These are phyloP conservation scores for Cheilosia vernalis DNA, from an alignment of 2,888 invertebrate species.

Conservation along the genomic window DNA sequence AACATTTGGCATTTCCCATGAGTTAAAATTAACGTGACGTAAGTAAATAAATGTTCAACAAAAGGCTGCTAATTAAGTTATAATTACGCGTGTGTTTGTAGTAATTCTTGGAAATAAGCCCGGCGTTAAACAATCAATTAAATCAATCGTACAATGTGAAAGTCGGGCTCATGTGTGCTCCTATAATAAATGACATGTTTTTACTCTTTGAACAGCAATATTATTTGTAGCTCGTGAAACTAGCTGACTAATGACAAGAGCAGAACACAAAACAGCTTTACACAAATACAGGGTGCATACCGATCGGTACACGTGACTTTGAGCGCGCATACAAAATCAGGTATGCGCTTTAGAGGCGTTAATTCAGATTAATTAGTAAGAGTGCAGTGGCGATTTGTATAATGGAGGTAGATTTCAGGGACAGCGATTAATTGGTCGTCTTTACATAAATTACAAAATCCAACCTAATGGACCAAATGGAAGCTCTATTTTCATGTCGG, in stretches of 20 bases:
- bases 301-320: background rate
- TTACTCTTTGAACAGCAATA: background rate
- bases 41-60: conserved; percentile 3
- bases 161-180: background rate
- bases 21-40: conserved; percentile 3
- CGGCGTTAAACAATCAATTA: background rate
- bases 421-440: background rate
- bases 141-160: background rate
- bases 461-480: background rate
- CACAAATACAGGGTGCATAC: background rate
- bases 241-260: conserved; percentile 26
- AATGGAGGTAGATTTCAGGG: background rate
- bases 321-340: background rate
- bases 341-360: background rate
- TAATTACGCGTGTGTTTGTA: background rate
- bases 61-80: background rate
- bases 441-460: background rate
- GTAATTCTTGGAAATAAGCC: background rate
- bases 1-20: conserved; percentile 1
- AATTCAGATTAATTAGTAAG: conserved; percentile 1
- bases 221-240: background rate
- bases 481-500: background rate
- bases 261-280: conserved; percentile 32
- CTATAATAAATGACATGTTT: background rate
- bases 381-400: background rate